Base-by-base conservation (phyloP, 2,113 vertebrate genomes). In the Nestor notabilis region DNA sequence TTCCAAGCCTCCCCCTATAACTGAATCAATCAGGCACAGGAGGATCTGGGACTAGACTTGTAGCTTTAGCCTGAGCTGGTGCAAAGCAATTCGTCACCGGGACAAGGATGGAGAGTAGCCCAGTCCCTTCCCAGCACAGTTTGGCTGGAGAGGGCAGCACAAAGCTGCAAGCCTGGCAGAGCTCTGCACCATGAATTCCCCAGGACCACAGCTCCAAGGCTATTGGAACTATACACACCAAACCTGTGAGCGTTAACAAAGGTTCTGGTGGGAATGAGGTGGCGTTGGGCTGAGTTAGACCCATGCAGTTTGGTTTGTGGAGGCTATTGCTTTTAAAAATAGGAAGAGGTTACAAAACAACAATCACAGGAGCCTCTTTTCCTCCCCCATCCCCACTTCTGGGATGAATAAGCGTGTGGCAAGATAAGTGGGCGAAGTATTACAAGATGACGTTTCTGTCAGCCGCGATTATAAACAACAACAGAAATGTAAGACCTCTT, bases 361-460 rank as follows among this genome's bases (percentile, higher is more conserved):
- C 25, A 66, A 39, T 19, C 27, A 18, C 20, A 50, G 64, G 25
- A 83, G 16, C 9, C 29, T 96, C 71, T 58, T 10, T 55, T 39
- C 63, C 33, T 92, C 49, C 63, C 90, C 63, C 90, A 23, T 58
- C 65, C 72, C 83, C 71, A 9, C 55, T 81, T 27, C 96, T 78
- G 90, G 87, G 72, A 91, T 86, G 88, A 96, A 96, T 93, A 96
- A 95, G 74, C 2, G 7, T 17, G 50, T 39, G 93, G 82, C 87
- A 94, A 91, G 91, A 96, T 86, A 89, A 94, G 95, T 90, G 93
- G 96, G 92, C 70, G 83, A 95, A 93, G 92, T n/a, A 63, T 92
- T 28, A 74, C 23, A 39, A 76, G 83, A 87, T 95, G 97, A 96
- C 83, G 56, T 94, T 93, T 19, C 68, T 81, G 85, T 80, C 49